Base-by-base conservation (phyloP, 1,140 invertebrate genomes). In the Camponotus vicinus region DNA sequence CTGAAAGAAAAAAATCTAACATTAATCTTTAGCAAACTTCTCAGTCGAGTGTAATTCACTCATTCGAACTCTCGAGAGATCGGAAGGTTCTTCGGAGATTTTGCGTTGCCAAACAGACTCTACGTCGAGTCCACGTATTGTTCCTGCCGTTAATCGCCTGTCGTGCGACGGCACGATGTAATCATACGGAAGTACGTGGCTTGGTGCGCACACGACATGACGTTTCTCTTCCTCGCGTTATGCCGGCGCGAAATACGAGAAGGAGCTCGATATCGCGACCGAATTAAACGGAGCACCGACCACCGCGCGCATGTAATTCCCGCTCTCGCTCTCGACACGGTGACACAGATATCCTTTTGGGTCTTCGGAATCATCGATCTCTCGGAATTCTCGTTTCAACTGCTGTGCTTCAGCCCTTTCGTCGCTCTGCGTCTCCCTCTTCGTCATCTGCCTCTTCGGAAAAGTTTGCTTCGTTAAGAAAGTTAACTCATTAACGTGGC, bases 171-270 rank as follows among this genome's bases (percentile, higher is more conserved):
- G 27, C 13, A 49, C 66, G 13, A 32, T 45, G 21, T 45, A 82
- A 82, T 82, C 52, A 45, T 40, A 42, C 67, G 79, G 67, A 71
- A 82, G 8, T 82, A 82, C 67, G 79, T 73, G 67, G 79, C 79
- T 71, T 82, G 18, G 67, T 59, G 52, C 15, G 15, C 49, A 18
- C 52, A 59, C 27, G 27, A 27, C 40, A 45, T 40, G 37, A 27
- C 32, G 8, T 27, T 27, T 79, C 21, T 18, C 21, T 21, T 11
- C 21, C 8, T 42, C 66, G 52, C 52, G 79, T 70, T 80, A 52
- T 52, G 78, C 37, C 52, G 52, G 67, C 67, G 67, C 79, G 79
- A 59, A 71, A 82, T 82, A 73, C 40, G 52, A 82, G 66, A 82
- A 7, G 3, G n/a, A 32, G 21, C 37, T 73, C 67, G 67, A 82